Conservation (phyloP, 2,888 invertebrate genomes). For the Xylota segnis region DNA sequence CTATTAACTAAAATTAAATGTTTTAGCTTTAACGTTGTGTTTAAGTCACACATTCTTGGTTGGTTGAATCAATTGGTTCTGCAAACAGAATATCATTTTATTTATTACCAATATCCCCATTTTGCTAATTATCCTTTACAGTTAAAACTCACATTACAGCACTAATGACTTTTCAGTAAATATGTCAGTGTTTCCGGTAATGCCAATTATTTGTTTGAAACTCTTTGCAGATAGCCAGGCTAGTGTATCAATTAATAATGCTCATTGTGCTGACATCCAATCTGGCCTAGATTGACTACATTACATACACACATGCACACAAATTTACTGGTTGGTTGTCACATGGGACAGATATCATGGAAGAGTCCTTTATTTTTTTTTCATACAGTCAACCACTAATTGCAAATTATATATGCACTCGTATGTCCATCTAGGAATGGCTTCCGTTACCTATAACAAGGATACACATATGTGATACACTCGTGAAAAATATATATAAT, state of each 20-base stretch:
- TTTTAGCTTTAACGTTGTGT: too few relatives aligned
- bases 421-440: background rate
- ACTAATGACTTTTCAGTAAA: constrained; percentile 5
- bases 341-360: background rate
- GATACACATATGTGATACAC: too few relatives aligned
- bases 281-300: background rate
- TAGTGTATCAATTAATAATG: background rate
- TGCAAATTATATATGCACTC: background rate
- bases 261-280: background rate
- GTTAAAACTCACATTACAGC: background rate
- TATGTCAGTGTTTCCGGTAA: background rate
- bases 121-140: background rate
- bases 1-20: too few relatives aligned
- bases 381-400: background rate
- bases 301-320: too few relatives aligned
- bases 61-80: too few relatives aligned
- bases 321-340: background rate
- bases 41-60: too few relatives aligned
- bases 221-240: background rate
- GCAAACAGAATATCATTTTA: too few relatives aligned
- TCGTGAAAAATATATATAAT: background rate
- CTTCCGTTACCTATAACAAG: background rate
- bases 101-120: background rate
- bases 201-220: background rate
- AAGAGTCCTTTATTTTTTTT: background rate